These are phyloP conservation scores for Rhopilema esculentum DNA, from an alignment of 30 jellyfish, hydroid and myxozoan genomes.

Conservation along the genomic window DNA sequence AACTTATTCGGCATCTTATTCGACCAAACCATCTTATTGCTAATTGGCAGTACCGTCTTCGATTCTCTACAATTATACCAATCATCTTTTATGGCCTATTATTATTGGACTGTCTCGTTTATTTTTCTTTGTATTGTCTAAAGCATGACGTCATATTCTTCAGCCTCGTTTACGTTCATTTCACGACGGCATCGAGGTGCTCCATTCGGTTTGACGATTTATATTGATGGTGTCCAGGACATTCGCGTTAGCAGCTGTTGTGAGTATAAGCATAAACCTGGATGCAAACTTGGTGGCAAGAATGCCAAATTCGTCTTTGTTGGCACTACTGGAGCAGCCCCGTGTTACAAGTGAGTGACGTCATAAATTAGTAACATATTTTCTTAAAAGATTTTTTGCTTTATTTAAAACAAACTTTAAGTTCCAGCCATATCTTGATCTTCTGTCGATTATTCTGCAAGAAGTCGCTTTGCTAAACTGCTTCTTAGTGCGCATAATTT, in stretches of 20 bases:
- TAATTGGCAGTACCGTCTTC: too few species aligned
- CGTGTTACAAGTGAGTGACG: constrained; percentile 83
- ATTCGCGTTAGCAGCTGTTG: constrained; percentile 94
- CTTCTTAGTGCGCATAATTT: too few species aligned
- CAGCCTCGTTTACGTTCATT: constrained; percentile 89
- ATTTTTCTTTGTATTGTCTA: not conserved
- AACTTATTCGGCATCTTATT: too few species aligned
- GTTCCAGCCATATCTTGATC: too few species aligned
- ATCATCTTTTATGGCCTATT: not conserved
- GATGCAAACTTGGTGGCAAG: constrained; percentile 92
- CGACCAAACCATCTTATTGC: too few species aligned
- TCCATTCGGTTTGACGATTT: constrained; percentile 92
- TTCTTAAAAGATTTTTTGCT: too few species aligned
- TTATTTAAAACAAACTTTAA: too few species aligned
- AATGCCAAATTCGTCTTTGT: constrained; percentile 81
- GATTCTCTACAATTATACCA: too few species aligned
- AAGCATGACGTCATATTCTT: not conserved
- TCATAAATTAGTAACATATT: not conserved
- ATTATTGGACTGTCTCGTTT: not conserved
- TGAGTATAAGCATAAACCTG: constrained; percentile 96
- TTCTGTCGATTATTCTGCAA: not conserved
- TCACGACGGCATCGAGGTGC: constrained; percentile 98
- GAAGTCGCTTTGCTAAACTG: not conserved
- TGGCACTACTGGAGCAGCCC: constrained; percentile 97
- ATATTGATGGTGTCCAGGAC: constrained; percentile 87